A percentile compares a stretch with the other conserved stretches of the same genome.
These are phyloP conservation scores for Pseudopleuronectes americanus DNA, from an alignment of 2,797 vertebrate species.

Conservation along the genomic window DNA sequence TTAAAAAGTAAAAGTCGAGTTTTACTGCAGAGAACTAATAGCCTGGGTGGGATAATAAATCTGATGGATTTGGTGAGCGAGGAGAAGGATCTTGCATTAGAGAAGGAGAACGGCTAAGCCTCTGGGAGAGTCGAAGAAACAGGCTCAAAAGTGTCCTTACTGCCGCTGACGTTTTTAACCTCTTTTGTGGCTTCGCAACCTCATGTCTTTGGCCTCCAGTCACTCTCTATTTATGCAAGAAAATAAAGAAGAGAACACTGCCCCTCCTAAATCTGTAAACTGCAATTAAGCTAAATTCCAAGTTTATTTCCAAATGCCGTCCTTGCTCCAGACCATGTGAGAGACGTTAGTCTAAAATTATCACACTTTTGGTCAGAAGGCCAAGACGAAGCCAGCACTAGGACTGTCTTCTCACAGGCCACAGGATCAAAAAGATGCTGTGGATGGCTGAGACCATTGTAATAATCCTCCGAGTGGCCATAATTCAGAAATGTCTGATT, in stretches of 20 bases:
- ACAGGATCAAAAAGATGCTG: conserved; percentile 59
- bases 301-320: conserved; percentile 87
- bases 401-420: conserved; percentile 74
- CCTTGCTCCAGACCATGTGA: conserved; percentile 87
- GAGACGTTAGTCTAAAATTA: conserved; percentile 86
- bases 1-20: conserved; percentile 55
- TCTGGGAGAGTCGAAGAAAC: conserved; percentile 47
- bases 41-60: conserved; percentile 61
- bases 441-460: conserved; percentile 50
- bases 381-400: conserved; percentile 76
- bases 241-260: conserved; percentile 87
- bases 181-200: conserved; percentile 85
- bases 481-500: conserved; percentile 26
- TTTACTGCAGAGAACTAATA: conserved; percentile 56
- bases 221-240: conserved; percentile 87
- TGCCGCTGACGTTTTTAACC: conserved; percentile 82
- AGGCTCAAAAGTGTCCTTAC: conserved; percentile 72
- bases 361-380: conserved; percentile 86
- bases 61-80: conserved; percentile 63
- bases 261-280: conserved; percentile 89
- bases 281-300: conserved; percentile 89
- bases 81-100: conserved; percentile 52
- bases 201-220: conserved; percentile 86
- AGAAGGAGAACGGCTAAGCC: conserved; percentile 42
- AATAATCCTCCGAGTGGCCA: conserved; percentile 40